These are phyloP conservation scores for Takifugu flavidus DNA, from an alignment of 2,113 vertebrate genomes.

Conservation along the genomic window DNA sequence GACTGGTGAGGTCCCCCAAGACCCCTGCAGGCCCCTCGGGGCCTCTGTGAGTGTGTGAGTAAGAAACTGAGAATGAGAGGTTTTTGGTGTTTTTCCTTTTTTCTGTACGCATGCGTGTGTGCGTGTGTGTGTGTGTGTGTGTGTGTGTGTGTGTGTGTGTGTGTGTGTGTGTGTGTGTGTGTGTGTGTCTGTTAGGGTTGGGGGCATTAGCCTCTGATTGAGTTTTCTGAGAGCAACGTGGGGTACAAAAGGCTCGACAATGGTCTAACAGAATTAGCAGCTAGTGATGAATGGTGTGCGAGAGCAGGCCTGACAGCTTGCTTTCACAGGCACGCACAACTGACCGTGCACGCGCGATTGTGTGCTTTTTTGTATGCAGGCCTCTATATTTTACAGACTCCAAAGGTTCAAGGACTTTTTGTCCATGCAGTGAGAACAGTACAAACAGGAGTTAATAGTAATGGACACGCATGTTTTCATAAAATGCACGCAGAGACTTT, in stretches of 20 bases:
- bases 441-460: conserved; percentile 21
- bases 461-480: conserved; percentile 7
- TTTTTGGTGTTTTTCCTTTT: neutral
- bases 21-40: conserved; percentile 56
- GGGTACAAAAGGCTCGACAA: conserved; percentile 92
- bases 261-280: conserved; percentile 98
- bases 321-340: conserved; percentile 83
- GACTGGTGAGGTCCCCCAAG: conserved; percentile 53
- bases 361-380: conserved; percentile 4
- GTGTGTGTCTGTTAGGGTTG: conserved; percentile 45
- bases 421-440: conserved; percentile 43
- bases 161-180: conserved; percentile 13
- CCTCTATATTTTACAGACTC: conserved; percentile 42
- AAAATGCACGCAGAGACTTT: neutral
- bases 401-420: conserved; percentile 86
- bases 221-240: conserved; percentile 92
- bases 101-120: neutral
- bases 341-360: conserved; percentile 5
- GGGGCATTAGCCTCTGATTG: conserved; percentile 84
- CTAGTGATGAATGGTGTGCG: conserved; percentile 96
- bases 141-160: neutral
- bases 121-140: conserved; percentile 23
- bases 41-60: conserved; percentile 43
- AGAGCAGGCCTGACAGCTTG: conserved; percentile 94
- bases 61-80: conserved; percentile 50